Percentiles rank a stretch among this genome's conserved stretches.
phyloP scores from a whole-genome alignment of 2,888 invertebrate species.

The Octodonta nipae region DNA sequence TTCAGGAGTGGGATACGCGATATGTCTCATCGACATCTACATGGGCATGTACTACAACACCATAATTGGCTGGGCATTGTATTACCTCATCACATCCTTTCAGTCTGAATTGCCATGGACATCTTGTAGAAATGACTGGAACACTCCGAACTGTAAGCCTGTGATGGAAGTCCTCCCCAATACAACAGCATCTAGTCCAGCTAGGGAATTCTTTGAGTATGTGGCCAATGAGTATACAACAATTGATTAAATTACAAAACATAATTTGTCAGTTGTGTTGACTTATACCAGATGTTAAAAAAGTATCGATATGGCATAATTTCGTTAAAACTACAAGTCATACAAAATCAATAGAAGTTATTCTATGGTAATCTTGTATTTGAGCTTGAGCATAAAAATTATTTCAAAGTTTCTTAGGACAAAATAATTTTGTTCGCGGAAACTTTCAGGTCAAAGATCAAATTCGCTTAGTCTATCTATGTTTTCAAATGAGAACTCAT shows the following conservation, averaged over 20 bases:
- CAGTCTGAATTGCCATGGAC: constrained; percentile 75
- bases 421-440: no score
- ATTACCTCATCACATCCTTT: constrained; percentile 76
- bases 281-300: not conserved
- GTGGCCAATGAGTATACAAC: constrained; percentile 25
- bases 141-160: constrained; percentile 61
- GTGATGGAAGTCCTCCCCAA: constrained; percentile 37
- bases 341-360: no score
- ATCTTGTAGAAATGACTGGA: constrained; percentile 75
- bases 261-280: no score
- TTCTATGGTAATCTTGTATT: no score
- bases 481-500: no score
- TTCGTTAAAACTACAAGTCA: no score
- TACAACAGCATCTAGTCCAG: constrained; percentile 55
- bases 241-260: no score
- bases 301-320: not conserved
- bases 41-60: constrained; percentile 96
- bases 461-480: no score
- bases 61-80: constrained; percentile 90
- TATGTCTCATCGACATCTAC: constrained; percentile 89
- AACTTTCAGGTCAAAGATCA: no score
- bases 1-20: constrained; percentile 87
- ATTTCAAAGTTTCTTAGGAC: no score
- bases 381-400: no score
- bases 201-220: constrained; percentile 82